A percentile compares a stretch with the other conserved stretches of the same genome.
These are phyloP conservation scores for Amphiura filiformis DNA, from an alignment of 35 echinoderm and acorn worm genomes.

Conservation along the genomic window DNA sequence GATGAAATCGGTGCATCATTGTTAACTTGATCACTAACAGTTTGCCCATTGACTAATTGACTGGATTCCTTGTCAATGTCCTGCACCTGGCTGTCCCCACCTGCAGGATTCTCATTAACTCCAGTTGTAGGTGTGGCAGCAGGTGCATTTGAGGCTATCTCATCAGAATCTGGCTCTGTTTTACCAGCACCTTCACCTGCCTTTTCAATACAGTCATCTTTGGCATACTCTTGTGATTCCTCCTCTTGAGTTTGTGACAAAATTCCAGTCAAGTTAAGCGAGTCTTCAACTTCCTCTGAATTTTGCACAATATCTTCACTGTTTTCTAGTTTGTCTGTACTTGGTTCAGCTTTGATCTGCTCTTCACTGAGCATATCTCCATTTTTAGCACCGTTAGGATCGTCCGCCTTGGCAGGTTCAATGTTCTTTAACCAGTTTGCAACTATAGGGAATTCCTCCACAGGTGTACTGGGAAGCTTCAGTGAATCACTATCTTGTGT, in stretches of 20 bases:
- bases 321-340: not conserved
- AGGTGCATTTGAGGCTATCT: no score
- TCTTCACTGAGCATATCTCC: not conserved
- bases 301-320: not conserved
- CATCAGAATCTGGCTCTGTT: no score
- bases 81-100: no score
- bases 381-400: not conserved
- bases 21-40: no score
- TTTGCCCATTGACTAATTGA: no score
- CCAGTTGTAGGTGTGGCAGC: no score
- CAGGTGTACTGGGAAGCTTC: not conserved
- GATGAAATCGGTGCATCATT: no score
- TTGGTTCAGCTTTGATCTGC: not conserved
- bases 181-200: not conserved
- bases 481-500: not conserved
- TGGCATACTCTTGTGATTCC: not conserved
- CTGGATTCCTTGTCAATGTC: no score
- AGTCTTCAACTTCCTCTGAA: not conserved
- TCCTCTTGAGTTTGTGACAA: not conserved
- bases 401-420: not conserved
- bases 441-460: not conserved
- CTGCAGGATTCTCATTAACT: no score
- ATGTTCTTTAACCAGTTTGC: slow-evolving; percentile 3
- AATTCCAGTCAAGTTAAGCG: not conserved
- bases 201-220: not conserved